Evolutionary conservation across 2,113 vertebrate species (phyloP).

Genomic region (Bujurquina vittata): DNA sequence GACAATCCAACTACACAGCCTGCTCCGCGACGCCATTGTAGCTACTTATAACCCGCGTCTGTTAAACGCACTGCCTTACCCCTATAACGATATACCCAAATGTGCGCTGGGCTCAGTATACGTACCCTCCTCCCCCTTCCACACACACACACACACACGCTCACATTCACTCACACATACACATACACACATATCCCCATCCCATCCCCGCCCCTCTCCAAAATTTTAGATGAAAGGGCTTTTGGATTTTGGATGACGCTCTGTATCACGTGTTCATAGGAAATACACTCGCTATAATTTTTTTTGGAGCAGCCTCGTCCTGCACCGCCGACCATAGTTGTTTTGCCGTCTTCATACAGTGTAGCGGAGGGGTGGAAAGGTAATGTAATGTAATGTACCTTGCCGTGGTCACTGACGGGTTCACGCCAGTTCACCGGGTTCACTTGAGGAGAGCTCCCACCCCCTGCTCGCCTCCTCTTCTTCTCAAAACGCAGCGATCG

Average conservation of each 20-base stretch:
- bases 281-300: conserved; percentile 83
- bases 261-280: conserved; percentile 83
- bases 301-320: conserved; percentile 78
- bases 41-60: conserved; percentile 51
- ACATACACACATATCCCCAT: conserved; percentile 53
- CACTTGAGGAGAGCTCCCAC: conserved; percentile 82
- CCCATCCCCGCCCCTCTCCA: conserved; percentile 77
- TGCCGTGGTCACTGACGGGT: conserved; percentile 79
- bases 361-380: conserved; percentile 61
- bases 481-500: conserved; percentile 76
- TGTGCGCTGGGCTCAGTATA: conserved; percentile 59
- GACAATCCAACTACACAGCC: conserved; percentile 20
- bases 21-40: conserved; percentile 44
- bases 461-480: conserved; percentile 78
- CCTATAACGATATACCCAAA: conserved; percentile 68
- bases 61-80: conserved; percentile 25
- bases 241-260: conserved; percentile 85
- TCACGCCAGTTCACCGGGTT: conserved; percentile 82
- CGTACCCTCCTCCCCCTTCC: conserved; percentile 25
- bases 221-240: conserved; percentile 81
- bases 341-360: conserved; percentile 74
- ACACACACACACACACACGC: background rate
- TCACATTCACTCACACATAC: conserved; percentile 24
- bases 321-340: conserved; percentile 77
- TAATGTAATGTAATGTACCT: conserved; percentile 78